Percentiles rank a stretch among this genome's conserved stretches.
Evolutionary conservation across 2,113 vertebrate genomes (phyloP).

Genomic region (Andinoacara biseriatus): DNA sequence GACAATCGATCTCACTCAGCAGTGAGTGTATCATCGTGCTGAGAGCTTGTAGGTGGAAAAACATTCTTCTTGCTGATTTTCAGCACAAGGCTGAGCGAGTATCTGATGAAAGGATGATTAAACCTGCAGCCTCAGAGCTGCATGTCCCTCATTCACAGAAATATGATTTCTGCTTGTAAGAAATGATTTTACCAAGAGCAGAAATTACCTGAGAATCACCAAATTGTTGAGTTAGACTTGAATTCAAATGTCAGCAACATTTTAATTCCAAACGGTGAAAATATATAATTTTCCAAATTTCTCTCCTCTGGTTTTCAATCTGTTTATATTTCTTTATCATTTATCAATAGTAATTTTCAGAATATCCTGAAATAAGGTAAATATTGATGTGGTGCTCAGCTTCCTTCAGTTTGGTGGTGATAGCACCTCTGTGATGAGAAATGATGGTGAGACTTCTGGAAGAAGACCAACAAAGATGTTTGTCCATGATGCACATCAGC

Average conservation of each 20-base stretch:
- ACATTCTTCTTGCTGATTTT: not conserved
- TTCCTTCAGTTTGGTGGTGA: not conserved
- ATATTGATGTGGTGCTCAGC: not conserved
- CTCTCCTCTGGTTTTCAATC: no score
- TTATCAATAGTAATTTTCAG: no score
- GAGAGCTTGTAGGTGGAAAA: not conserved
- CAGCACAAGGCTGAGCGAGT: not conserved
- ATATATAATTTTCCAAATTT: not conserved
- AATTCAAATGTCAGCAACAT: not conserved
- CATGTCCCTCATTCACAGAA: not conserved
- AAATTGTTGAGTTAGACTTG: not conserved
- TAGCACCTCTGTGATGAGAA: not conserved
- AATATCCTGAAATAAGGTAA: not conserved
- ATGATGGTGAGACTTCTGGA: no score
- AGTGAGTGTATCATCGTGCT: not conserved
- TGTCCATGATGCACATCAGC: no score
- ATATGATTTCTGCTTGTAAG: not conserved
- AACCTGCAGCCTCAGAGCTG: not conserved
- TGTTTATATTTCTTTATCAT: no score
- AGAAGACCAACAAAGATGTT: no score
- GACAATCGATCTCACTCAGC: slow-evolving; percentile 11
- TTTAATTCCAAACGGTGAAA: not conserved
- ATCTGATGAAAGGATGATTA: not conserved
- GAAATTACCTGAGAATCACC: not conserved
- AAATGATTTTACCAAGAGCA: not conserved